Percentiles rank a stretch among this genome's conserved stretches.
Evolutionary conservation across 2,888 invertebrate species (phyloP).

Genomic region (Geotrupes spiniger): DNA sequence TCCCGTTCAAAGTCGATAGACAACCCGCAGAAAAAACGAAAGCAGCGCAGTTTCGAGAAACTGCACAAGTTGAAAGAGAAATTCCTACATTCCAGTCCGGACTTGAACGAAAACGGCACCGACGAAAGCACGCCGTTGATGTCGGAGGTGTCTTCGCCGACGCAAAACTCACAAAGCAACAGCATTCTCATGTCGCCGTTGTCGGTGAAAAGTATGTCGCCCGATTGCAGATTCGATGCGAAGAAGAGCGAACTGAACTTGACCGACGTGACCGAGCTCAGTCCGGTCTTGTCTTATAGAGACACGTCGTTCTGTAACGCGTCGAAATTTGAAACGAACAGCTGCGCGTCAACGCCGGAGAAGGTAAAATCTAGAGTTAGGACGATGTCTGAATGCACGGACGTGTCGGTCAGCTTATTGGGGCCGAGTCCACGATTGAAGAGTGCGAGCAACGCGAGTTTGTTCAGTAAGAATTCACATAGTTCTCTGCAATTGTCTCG

Average conservation of each 20-base stretch:
- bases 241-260: slow-evolving; percentile 38
- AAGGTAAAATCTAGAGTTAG: slow-evolving; percentile 28
- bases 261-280: slow-evolving; percentile 33
- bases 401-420: slow-evolving; percentile 34
- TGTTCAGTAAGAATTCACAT: slow-evolving; percentile 37
- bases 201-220: slow-evolving; percentile 16
- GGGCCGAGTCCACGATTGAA: slow-evolving; percentile 26
- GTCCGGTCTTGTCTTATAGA: slow-evolving; percentile 24
- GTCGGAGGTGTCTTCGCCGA: slow-evolving; percentile 44
- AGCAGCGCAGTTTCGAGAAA: slow-evolving; percentile 39
- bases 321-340: slow-evolving; percentile 8
- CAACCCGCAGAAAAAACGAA: slow-evolving; percentile 31
- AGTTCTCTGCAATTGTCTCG: slow-evolving; percentile 40
- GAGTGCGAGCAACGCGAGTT: slow-evolving; percentile 37
- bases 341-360: slow-evolving; percentile 10
- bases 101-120: slow-evolving; percentile 41
- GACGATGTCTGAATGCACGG: slow-evolving; percentile 40
- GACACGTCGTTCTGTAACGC: slow-evolving; percentile 10
- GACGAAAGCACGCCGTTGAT: slow-evolving; percentile 70
- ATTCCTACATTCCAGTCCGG: slow-evolving; percentile 44
- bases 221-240: slow-evolving; percentile 3
- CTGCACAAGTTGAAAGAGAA: slow-evolving; percentile 45
- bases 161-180: slow-evolving; percentile 34
- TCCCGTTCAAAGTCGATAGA: slow-evolving; percentile 45
- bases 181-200: slow-evolving; percentile 36